Conservation (phyloP, 2,113 vertebrate genomes). For the Trematocara unimaculatum region DNA sequence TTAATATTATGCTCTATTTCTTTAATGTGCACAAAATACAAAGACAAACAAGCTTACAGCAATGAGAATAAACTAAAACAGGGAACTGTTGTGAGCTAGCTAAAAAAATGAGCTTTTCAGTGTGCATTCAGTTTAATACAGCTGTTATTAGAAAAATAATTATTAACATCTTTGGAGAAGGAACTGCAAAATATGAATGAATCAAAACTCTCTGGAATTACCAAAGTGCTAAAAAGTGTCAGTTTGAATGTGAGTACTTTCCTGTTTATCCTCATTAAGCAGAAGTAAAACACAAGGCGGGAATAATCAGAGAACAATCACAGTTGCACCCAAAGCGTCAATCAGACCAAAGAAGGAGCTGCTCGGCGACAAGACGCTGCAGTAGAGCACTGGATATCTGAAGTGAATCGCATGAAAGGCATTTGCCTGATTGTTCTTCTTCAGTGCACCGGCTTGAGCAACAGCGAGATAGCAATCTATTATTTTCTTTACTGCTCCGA, state of each 20-base stretch:
- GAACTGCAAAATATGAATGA: background rate
- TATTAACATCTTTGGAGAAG: background rate
- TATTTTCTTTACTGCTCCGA: constrained; percentile 57
- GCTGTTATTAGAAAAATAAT: background rate
- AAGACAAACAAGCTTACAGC: background rate
- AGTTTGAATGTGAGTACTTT: background rate
- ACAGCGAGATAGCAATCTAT: constrained; percentile 64
- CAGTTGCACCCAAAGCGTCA: background rate
- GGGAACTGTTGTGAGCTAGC: background rate
- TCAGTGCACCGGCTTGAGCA: constrained; percentile 57
- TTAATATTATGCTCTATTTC: background rate
- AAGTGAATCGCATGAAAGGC: constrained; percentile 56
- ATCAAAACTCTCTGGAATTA: background rate
- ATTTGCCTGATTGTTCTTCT: constrained; percentile 72
- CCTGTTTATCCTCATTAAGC: background rate
- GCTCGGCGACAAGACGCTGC: constrained; percentile 29
- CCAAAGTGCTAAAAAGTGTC: background rate
- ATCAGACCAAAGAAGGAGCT: constrained; percentile 59
- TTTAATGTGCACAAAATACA: background rate
- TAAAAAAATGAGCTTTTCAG: background rate
- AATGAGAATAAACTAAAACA: background rate
- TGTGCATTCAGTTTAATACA: background rate
- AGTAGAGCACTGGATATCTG: constrained; percentile 28
- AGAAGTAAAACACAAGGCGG: background rate
- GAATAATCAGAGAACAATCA: background rate